Evolutionary conservation across 1,140 invertebrate species (phyloP).

Genomic region (Bradynema listronoti): DNA sequence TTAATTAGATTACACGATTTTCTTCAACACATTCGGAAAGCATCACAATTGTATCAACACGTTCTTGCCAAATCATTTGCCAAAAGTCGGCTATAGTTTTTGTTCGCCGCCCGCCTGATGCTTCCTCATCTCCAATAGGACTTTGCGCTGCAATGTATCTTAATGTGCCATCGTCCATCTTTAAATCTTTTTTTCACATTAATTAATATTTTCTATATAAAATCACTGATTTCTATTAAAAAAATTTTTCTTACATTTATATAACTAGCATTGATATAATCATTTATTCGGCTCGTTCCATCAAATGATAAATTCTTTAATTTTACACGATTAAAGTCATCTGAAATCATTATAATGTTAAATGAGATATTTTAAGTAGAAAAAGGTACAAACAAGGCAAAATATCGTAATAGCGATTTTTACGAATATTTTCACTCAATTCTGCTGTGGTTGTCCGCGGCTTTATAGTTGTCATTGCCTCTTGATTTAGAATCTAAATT

Average conservation of each 20-base stretch:
- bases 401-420: slow-evolving; percentile 42
- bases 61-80: slow-evolving; percentile 60
- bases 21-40: slow-evolving; percentile 59
- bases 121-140: slow-evolving; percentile 26
- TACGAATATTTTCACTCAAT: slow-evolving; percentile 33
- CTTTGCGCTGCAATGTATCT: slow-evolving; percentile 43
- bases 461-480: not conserved
- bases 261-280: slow-evolving; percentile 44
- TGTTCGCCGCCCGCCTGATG: slow-evolving; percentile 25
- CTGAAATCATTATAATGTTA: slow-evolving; percentile 15
- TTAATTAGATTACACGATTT: slow-evolving; percentile 52
- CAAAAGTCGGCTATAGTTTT: slow-evolving; percentile 56
- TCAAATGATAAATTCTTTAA: slow-evolving; percentile 19
- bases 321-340: slow-evolving; percentile 45
- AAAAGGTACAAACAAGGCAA: slow-evolving; percentile 28
- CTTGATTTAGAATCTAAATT: slow-evolving; percentile 13
- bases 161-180: slow-evolving; percentile 12
- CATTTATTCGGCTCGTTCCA: slow-evolving; percentile 13
- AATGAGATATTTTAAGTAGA: slow-evolving; percentile 9
- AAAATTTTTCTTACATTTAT: slow-evolving; percentile 17
- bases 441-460: slow-evolving; percentile 23
- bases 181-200: slow-evolving; percentile 3
- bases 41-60: slow-evolving; percentile 59
- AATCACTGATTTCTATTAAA: slow-evolving; percentile 6
- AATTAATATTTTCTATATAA: not conserved